phyloP scores from a whole-genome alignment of 2,888 invertebrate genomes.

The Lacanobia wlatinum region DNA sequence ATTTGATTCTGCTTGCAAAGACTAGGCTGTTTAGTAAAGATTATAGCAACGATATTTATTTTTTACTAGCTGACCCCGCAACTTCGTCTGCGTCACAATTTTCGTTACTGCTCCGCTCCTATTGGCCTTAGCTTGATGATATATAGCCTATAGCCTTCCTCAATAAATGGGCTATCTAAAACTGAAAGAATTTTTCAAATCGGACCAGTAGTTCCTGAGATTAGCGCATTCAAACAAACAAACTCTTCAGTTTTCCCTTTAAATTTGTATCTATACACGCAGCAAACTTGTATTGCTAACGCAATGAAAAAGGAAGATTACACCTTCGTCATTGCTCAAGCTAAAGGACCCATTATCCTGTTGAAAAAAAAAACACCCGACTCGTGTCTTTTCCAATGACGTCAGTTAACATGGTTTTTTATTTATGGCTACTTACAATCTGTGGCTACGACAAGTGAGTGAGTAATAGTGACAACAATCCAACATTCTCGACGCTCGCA shows the following conservation, averaged over 20 bases:
- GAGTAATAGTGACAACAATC: neutral
- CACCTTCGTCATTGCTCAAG: neutral
- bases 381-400: constrained; percentile 34
- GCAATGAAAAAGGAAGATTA: neutral
- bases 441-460: neutral
- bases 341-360: constrained; percentile 30
- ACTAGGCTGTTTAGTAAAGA: neutral
- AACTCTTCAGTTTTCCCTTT: too few species aligned
- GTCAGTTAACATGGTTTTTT: constrained; percentile 16
- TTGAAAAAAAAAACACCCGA: constrained; percentile 14
- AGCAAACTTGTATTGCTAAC: constrained; percentile 9
- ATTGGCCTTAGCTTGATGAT: too few species aligned
- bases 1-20: neutral
- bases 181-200: too few species aligned
- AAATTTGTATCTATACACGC: neutral
- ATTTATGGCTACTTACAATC: neutral
- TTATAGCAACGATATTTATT: neutral
- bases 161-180: too few species aligned
- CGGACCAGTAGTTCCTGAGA: too few species aligned
- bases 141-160: too few species aligned
- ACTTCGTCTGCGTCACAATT: too few species aligned
- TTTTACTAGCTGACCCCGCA: too few species aligned
- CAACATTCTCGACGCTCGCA: neutral
- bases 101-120: too few species aligned
- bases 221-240: too few species aligned